Evolutionary conservation across 2,113 vertebrate genomes (phyloP), one percentile per base, ranked within the genome.

Genomic region (Cottus gobio): DNA sequence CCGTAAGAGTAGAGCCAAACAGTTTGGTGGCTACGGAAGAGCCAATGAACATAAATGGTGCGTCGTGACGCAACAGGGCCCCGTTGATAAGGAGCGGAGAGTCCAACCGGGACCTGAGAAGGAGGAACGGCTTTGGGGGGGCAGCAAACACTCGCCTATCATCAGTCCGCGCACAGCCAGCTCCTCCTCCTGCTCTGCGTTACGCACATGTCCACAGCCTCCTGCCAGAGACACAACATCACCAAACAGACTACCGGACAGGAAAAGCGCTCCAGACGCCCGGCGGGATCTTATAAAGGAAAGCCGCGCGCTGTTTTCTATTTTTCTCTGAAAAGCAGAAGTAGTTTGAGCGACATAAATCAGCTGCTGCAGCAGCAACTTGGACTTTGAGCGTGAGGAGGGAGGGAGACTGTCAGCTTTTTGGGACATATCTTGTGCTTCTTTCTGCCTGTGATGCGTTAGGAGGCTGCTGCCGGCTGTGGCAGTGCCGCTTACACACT

Each of bases 1-100:
- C 75, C 67, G 76, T 86, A 63, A 92, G 87, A 94, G 92, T 94
- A 89, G 16, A 81, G 42, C 74, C 75, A 73, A 83, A 87, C 90
- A 90, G 82, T 90, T 95, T 90, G 85, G 90, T 91, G 90, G 66
- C 93, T 89, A 85, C 72, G 77, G 75, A 63, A 77, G 93, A 96
- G 94, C 97, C 97, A 98, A 97, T 98, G 94, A 93, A 91, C 91
- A 92, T 76, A 90, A 90, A 44, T 65, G 88, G 92, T 94, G 95
- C 94, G 95, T 93, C 91, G 94, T 97, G 97, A 98, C 96, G 96
- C 96, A 95, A 95, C 91, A 91, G 93, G 88, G 93, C 95, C 95
- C 95, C 93, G 94, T 97, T 96, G 96, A 99, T 98, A 99, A 99
- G 97, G 97, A 97, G 97, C 96, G 94, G 60, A 95, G 96, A 92